Conservation (phyloP, 37 sponge, comb jelly and placozoan genomes). For the Geodia barretti region DNA sequence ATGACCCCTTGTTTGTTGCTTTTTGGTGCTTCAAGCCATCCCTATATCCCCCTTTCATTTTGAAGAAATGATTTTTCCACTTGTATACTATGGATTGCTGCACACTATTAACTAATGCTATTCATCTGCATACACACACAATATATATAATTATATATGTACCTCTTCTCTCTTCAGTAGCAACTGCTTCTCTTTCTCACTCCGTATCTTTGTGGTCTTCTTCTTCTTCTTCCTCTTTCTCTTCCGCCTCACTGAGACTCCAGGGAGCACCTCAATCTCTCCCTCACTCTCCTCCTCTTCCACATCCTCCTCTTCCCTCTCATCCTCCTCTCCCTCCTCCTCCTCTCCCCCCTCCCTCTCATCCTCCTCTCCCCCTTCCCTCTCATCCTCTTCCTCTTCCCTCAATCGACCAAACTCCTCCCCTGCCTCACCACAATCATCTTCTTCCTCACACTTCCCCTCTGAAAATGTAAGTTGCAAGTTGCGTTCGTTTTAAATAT, state of each 20-base stretch:
- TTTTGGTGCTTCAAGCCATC: too few relatives aligned
- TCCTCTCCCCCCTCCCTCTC: conserved; percentile 3
- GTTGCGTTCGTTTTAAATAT: neutral
- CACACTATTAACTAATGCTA: neutral
- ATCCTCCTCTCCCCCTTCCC: neutral
- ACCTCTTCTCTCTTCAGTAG: conserved; percentile 63
- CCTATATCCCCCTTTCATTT: too few relatives aligned
- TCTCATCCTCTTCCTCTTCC: conserved; percentile 3
- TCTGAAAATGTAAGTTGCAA: neutral
- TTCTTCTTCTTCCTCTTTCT: conserved; percentile 33
- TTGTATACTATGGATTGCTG: too few relatives aligned
- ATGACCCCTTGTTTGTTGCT: too few relatives aligned
- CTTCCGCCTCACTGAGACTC: neutral
- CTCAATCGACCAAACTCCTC: neutral
- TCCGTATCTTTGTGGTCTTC: conserved; percentile 5
- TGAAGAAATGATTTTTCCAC: too few relatives aligned
- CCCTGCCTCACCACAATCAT: conserved; percentile 8
- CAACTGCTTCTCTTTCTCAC: conserved; percentile 18
- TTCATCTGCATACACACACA: neutral
- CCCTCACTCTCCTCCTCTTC: conserved; percentile 19
- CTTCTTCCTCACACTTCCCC: neutral
- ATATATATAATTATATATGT: neutral
- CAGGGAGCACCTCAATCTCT: neutral
- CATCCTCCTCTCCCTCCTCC: neutral
- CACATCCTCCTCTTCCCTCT: neutral